Evolutionary conservation across 1,140 invertebrate species (phyloP), one percentile per base, ranked within the genome.

Genomic region (Vanessa tameamea): DNA sequence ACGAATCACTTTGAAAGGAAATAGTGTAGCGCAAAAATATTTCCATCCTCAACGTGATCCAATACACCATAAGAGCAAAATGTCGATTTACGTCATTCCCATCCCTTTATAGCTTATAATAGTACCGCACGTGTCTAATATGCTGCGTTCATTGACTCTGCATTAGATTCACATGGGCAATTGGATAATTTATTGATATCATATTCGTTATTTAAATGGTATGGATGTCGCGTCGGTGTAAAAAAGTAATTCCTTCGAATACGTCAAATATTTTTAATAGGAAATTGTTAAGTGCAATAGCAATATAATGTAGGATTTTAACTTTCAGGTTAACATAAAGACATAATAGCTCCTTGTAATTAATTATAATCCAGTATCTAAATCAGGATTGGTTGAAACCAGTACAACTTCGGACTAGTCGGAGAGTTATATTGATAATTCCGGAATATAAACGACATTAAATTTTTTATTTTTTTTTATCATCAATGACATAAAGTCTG

Each of bases 21-120:
- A 76, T 76, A 76, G 71, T 72, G 64, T 78, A 47, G 69, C 65
- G 75, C 80, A 82, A 82, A 82, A 82, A 82, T 68, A 80, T 63
- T 76, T 81, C 76, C 75, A 69, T 77, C 76, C 67, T 76, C 59
- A 48, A 69, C 72, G 72, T 64, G 61, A 74, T 69, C 72, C 68
- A 76, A 74, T 74, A 65, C 66, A 50, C 55, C 64, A 71, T 53
- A 16, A 61, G 67, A 74, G 72, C 65, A 65, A 77, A 76, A 14
- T 64, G 75, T 69, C 72, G 76, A 76, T 82, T 78, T 76, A 75
- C 15, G 31, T 37, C 31, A 61, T 43, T 31, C 57, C 13, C 23
- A 31, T 37, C 12, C 72, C 64, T 57, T 75, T 69, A 63, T 43
- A 43, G 65, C 61, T 61, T 61, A n/a, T n/a, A n/a, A n/a, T n/a